A percentile compares a stretch with the other conserved stretches of the same genome.
phyloP scores from a whole-genome alignment of 2,113 vertebrate species.

The Danionella cerebrum region DNA sequence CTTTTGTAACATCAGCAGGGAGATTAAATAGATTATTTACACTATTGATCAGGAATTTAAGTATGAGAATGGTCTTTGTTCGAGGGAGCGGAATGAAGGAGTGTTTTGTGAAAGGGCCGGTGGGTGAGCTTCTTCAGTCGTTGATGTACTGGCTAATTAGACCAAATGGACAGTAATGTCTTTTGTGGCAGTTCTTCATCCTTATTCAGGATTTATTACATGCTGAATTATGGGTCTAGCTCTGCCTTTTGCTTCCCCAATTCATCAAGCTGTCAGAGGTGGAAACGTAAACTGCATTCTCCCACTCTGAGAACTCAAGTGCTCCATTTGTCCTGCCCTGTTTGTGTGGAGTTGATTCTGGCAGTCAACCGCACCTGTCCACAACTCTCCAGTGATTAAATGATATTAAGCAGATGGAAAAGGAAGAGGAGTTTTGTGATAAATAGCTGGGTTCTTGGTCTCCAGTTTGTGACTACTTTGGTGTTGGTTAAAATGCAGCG shows the following conservation, averaged over 20 bases:
- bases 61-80: slow-evolving; percentile 25
- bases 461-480: too few relatives aligned
- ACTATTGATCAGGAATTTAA: slow-evolving; percentile 42
- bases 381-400: slow-evolving; percentile 24
- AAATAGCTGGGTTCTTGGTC: slow-evolving; percentile 2
- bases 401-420: slow-evolving; percentile 20
- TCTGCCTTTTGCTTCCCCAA: slow-evolving; percentile 54
- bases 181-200: slow-evolving; percentile 75
- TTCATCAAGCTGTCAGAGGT: slow-evolving; percentile 65
- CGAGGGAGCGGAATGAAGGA: slow-evolving; percentile 38
- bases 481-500: too few relatives aligned
- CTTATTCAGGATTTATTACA: slow-evolving; percentile 77
- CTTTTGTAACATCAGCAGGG: slow-evolving; percentile 37
- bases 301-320: slow-evolving; percentile 22
- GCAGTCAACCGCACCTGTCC: slow-evolving; percentile 9
- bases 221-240: slow-evolving; percentile 64
- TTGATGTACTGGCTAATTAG: slow-evolving; percentile 70
- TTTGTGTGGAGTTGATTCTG: slow-evolving; percentile 23
- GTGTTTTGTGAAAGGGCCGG: slow-evolving; percentile 30
- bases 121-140: slow-evolving; percentile 39
- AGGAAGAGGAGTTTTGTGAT: slow-evolving; percentile 8
- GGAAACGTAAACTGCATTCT: slow-evolving; percentile 36
- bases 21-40: slow-evolving; percentile 46
- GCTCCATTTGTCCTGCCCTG: slow-evolving; percentile 41
- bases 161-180: slow-evolving; percentile 71